Evolutionary conservation across 2,113 vertebrate species (phyloP), one percentile per base, ranked within the genome.

Genomic region (Phylloscopus whistleri): DNA sequence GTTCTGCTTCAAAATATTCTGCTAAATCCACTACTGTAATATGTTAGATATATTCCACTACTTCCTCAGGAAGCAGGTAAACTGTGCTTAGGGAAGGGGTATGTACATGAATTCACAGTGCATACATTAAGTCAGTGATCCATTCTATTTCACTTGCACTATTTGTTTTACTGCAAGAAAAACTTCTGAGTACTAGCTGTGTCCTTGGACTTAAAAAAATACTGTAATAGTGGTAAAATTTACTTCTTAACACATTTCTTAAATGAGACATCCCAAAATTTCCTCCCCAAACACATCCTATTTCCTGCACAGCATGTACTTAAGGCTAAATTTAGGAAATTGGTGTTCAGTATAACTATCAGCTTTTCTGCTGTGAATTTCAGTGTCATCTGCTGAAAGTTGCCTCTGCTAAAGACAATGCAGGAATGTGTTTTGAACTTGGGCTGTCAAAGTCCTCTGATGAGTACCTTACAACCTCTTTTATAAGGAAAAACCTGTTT

Each of bases 281-380:
- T 69, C 58, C 37, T 60, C 27, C 46, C 46, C 33, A 58, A 94
- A 81, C 19, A 58, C 17, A 56, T 87, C 46, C 27, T 60, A 64
- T 92, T 94, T 87, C 53, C 51, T 68, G 66, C 89, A 66, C 43
- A 87, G 37, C 48, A 26, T 70, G 64, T 70, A 49, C 48, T 77
- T 86, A 67, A 70, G 17, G 30, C 43, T 96, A 70, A 91, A 78
- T 91, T 89, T 91, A 91, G 87, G 69, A 76, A 93, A 87, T 26
- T 37, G 23, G 48, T 94, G 55, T 62, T 79, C 41, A 64, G 35
- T 72, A 8, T 76, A 84, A 41, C 62, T 87, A 56, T 64, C 81
- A 68, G 53, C 49, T 93, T 89, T 89, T 43, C 62, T 68, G 10
- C 44, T 89, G 60, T 92, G 73, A 52, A 90, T 84, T 84, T 74